Conservation (phyloP, 2,888 invertebrate genomes). For the Encarsia formosa region DNA sequence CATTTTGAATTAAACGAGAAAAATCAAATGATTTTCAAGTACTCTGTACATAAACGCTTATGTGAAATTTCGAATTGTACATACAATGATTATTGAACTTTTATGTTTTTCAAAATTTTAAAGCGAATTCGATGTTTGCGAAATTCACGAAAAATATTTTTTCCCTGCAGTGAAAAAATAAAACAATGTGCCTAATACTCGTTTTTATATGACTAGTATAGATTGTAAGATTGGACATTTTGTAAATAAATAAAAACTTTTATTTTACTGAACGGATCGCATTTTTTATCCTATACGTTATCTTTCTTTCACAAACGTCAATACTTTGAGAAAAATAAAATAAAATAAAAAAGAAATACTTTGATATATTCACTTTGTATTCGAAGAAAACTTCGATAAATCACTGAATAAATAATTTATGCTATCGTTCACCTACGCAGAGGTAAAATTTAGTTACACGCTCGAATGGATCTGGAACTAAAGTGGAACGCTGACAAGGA, state of each 20-base stretch:
- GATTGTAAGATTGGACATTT: conserved; percentile 18
- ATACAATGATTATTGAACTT: conserved; percentile 5
- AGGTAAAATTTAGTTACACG: conserved; percentile 1
- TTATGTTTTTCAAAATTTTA: conserved; percentile 1
- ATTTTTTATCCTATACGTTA: too few species aligned
- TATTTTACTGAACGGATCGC: neutral
- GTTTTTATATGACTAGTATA: conserved; percentile 12
- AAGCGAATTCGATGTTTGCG: conserved; percentile 1
- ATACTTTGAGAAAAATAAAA: too few species aligned
- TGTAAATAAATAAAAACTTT: conserved; percentile 23
- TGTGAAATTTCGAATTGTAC: conserved; percentile 14
- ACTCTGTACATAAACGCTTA: conserved; percentile 18
- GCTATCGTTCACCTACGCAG: neutral
- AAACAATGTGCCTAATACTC: conserved; percentile 20
- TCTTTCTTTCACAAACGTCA: too few species aligned
- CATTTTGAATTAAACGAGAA: too few species aligned
- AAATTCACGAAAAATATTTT: neutral
- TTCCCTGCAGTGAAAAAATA: conserved; percentile 1
- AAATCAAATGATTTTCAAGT: conserved; percentile 1
- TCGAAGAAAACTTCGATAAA: neutral
- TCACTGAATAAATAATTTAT: neutral
- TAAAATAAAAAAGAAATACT: too few species aligned
- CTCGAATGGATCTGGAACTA: conserved; percentile 5
- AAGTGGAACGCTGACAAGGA: conserved; percentile 11
- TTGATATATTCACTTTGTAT: too few species aligned